phyloP scores from a whole-genome alignment of 2,888 invertebrate genomes.

The Drosophila putrida region DNA sequence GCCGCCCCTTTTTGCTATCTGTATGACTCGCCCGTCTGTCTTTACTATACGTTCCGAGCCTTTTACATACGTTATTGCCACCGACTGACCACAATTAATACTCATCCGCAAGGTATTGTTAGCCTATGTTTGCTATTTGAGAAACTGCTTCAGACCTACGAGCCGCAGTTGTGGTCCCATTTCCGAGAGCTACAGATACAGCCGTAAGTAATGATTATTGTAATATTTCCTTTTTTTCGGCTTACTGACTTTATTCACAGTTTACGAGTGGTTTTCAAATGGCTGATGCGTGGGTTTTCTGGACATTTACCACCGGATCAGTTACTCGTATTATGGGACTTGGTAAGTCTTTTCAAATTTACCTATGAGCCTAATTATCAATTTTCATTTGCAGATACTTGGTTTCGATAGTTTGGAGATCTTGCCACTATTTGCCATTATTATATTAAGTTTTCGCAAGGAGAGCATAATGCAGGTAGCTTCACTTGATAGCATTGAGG shows the following conservation, averaged over 20 bases:
- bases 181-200: slow-evolving; percentile 94
- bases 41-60: slow-evolving; percentile 96
- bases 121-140: slow-evolving; percentile 96
- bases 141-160: slow-evolving; percentile 94
- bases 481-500: slow-evolving; percentile 93
- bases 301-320: slow-evolving; percentile 97
- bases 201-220: slow-evolving; percentile 89
- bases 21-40: slow-evolving; percentile 93
- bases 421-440: slow-evolving; percentile 93
- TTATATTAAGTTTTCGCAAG: slow-evolving; percentile 93
- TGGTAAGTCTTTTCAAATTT: slow-evolving; percentile 85
- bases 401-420: slow-evolving; percentile 97
- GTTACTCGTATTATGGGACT: slow-evolving; percentile 96
- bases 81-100: slow-evolving; percentile 95
- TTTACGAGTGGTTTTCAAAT: slow-evolving; percentile 96
- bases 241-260: slow-evolving; percentile 85
- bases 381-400: slow-evolving; percentile 86
- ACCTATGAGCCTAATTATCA: neutral
- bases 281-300: slow-evolving; percentile 98
- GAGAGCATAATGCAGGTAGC: slow-evolving; percentile 92
- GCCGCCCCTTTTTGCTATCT: slow-evolving; percentile 98
- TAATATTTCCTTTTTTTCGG: too few relatives aligned
- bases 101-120: slow-evolving; percentile 95
- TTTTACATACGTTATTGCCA: slow-evolving; percentile 97
- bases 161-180: slow-evolving; percentile 96